Base-by-base conservation (phyloP, 2,113 vertebrate species). In the Malaclemys terrapin region DNA sequence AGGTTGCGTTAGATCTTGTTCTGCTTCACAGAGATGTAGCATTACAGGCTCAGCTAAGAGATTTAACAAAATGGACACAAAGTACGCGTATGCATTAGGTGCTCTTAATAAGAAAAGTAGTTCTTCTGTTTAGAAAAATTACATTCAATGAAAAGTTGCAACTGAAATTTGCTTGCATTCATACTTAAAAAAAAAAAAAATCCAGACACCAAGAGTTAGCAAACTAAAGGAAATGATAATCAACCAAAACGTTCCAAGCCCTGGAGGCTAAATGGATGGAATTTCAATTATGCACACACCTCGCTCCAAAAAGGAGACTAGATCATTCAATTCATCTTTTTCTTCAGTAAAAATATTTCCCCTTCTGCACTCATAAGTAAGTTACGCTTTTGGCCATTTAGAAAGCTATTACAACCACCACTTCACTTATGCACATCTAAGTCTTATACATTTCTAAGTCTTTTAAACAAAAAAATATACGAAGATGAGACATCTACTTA, bases 351-450 rank as follows among this genome's bases (percentile, higher is more conserved):
- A 38, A 20, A 56, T 72, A 57, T 22, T 52, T 16, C 47, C 59
- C 76, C 13, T 53, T 1, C 72, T 35, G 45, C 27, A 42, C 4
- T 0, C 13, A 4, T 5, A 45, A 59, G 27, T 16, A 13, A 19
- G n/a, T 69, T 53, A 62, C 19, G 35, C 38, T 38, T 50, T 42
- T 24, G 90, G 69, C 13, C 12, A 2, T 0, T 42, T 1, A 4
- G 1, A 16, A 3, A 0, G 0, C 16, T 35, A 24, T 12, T 5
- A 7, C 7, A 0, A 0, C 16, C 1, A 11, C n/a, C 53, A 52
- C 72, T 89, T 57, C 31, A 16, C 3, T 54, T 69, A 19, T 8
- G 35, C 35, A 35, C 29, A 29, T 65, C 29, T 65, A 65, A 65
- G 59, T n/a, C 62, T 80, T 65, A 17, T 16, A 65, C 31, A 31